Conservation (phyloP, 2,888 invertebrate genomes). For the Leptopilina syphax region DNA sequence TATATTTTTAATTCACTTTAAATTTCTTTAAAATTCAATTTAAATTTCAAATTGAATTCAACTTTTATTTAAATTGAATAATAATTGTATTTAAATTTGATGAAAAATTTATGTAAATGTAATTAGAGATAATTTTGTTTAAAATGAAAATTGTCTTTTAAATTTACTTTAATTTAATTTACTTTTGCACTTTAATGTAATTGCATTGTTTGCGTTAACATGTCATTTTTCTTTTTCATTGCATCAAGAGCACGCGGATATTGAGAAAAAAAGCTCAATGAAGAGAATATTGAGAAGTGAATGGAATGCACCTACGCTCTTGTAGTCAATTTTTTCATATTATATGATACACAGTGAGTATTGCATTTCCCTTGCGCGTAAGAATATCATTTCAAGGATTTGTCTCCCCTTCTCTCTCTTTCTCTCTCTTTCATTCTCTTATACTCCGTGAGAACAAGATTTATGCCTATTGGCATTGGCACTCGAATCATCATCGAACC, state of each 20-base stretch:
- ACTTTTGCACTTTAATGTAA: too few species aligned
- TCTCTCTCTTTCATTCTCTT: neutral
- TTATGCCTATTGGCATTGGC: conserved; percentile 32
- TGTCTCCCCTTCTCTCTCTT: too few species aligned
- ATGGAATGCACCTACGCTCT: neutral
- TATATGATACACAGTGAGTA: neutral
- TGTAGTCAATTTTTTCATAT: conserved; percentile 20
- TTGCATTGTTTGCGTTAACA: neutral
- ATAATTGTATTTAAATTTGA: too few species aligned
- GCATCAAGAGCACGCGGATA: neutral
- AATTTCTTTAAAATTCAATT: too few species aligned
- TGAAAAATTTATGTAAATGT: too few species aligned
- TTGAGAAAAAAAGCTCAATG: conserved; percentile 4
- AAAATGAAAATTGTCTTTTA: too few species aligned
- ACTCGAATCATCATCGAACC: conserved; percentile 40
- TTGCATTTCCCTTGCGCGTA: conserved; percentile 26
- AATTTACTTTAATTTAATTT: too few species aligned
- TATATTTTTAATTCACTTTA: too few species aligned
- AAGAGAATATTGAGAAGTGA: conserved; percentile 3
- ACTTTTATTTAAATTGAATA: too few species aligned
- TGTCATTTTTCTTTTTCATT: too few species aligned
- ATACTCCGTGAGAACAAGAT: conserved; percentile 30
- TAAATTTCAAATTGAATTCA: too few species aligned
- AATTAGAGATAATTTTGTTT: too few species aligned
- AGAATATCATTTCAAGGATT: conserved; percentile 13